Conservation (phyloP, 2,888 invertebrate genomes). For the Digitonthophagus gazella region DNA sequence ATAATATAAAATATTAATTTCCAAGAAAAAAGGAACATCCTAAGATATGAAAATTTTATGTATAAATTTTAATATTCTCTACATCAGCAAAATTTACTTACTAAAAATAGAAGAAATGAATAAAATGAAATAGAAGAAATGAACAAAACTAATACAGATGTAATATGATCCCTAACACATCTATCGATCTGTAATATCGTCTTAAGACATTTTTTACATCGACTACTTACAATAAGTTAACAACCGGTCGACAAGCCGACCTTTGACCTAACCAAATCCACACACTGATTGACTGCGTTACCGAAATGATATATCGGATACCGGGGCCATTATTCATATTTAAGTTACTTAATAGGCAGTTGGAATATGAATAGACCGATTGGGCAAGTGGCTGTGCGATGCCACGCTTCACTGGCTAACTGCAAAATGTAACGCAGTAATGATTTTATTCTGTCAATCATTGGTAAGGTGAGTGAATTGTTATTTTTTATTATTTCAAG, state of each 20-base stretch:
- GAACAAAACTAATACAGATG: not conserved
- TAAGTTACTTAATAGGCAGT: not conserved
- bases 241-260: not conserved
- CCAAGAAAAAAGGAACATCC: no score
- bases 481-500: not conserved
- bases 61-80: no score
- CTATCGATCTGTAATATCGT: not conserved
- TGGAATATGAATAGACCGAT: not conserved
- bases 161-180: not conserved
- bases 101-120: no score
- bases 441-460: not conserved
- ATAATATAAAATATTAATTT: no score
- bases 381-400: not conserved
- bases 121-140: no score
- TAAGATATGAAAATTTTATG: no score
- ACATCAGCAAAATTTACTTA: no score
- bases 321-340: not conserved
- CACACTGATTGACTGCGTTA: not conserved
- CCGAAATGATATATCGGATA: not conserved
- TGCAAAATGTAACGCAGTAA: not conserved
- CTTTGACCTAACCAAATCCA: not conserved
- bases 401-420: not conserved
- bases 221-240: not conserved
- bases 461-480: not conserved
- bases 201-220: not conserved